Evolutionary conservation across 2,797 vertebrate species (phyloP).

Genomic region (Micromesistius poutassou): DNA sequence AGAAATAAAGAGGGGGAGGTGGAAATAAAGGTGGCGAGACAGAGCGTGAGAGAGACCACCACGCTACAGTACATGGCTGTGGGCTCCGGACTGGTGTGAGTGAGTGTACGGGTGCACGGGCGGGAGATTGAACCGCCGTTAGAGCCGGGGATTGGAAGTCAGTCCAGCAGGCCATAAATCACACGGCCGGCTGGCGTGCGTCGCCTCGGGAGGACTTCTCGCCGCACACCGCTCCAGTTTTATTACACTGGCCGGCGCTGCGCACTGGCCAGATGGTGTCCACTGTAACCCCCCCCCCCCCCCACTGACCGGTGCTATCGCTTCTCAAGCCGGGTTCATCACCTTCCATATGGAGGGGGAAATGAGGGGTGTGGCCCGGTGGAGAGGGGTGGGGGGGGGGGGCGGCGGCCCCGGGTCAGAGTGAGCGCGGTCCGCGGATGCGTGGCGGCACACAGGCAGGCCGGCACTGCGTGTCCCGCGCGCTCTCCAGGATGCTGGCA

Average conservation of each 20-base stretch:
- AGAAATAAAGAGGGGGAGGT: not conserved
- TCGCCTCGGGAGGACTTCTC: not conserved
- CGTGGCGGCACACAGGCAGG: not conserved
- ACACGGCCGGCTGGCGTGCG: conserved; percentile 14
- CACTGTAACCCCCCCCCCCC: not conserved
- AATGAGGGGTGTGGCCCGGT: not conserved
- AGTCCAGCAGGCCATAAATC: conserved; percentile 26
- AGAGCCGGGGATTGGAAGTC: conserved; percentile 35
- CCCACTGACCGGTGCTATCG: not conserved
- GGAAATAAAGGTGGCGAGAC: not conserved
- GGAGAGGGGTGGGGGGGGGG: not conserved
- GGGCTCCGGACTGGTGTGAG: not conserved
- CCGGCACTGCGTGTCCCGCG: not conserved
- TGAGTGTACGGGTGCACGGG: not conserved
- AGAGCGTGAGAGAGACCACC: not conserved
- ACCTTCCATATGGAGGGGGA: not conserved
- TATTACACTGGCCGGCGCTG: not conserved
- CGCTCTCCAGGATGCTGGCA: not conserved
- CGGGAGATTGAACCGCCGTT: conserved; percentile 32
- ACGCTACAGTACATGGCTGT: not conserved
- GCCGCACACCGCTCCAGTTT: not conserved
- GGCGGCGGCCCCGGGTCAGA: not conserved
- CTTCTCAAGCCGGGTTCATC: not conserved
- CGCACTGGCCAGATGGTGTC: too few relatives aligned
- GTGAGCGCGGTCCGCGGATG: not conserved